Percentiles rank a stretch among this genome's conserved stretches.
Evolutionary conservation across 2,113 vertebrate genomes (phyloP).

Genomic region (Engraulis encrasicolus): DNA sequence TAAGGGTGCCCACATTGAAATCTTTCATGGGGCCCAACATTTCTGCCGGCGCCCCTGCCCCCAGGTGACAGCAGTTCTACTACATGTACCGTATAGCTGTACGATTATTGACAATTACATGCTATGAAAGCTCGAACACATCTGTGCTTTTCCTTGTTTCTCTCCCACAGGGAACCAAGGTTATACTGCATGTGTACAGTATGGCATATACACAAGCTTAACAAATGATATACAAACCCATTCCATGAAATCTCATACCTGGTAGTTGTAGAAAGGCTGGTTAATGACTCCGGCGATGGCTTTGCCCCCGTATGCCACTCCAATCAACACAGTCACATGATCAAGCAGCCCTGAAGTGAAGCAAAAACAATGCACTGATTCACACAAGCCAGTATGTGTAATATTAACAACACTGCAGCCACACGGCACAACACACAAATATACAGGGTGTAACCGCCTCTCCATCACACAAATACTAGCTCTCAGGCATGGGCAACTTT

Average conservation of each 20-base stretch:
- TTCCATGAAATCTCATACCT: slow-evolving; percentile 75
- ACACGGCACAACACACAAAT: not conserved
- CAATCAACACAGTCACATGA: slow-evolving; percentile 95
- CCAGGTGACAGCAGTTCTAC: too few species aligned
- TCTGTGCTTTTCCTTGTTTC: too few species aligned
- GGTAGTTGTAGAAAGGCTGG: slow-evolving; percentile 97
- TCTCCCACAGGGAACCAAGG: too few species aligned
- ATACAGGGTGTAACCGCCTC: not conserved
- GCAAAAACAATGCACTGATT: slow-evolving; percentile 14
- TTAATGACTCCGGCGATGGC: slow-evolving; percentile 97
- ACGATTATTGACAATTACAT: too few species aligned
- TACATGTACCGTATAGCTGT: too few species aligned
- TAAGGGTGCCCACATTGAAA: too few species aligned
- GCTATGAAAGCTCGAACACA: too few species aligned
- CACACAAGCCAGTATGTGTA: not conserved
- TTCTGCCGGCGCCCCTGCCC: too few species aligned
- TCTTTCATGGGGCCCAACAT: too few species aligned
- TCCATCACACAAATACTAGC: not conserved
- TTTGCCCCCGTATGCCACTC: slow-evolving; percentile 90
- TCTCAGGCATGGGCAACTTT: too few species aligned
- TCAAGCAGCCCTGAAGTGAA: slow-evolving; percentile 87
- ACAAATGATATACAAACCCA: not conserved
- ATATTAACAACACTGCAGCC: not conserved
- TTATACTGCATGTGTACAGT: too few species aligned
- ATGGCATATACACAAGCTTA: too few species aligned